A percentile compares a stretch with the other conserved stretches of the same genome.
phyloP scores from a whole-genome alignment of 2,113 vertebrate species.

The Hippocampus mohnikei region DNA sequence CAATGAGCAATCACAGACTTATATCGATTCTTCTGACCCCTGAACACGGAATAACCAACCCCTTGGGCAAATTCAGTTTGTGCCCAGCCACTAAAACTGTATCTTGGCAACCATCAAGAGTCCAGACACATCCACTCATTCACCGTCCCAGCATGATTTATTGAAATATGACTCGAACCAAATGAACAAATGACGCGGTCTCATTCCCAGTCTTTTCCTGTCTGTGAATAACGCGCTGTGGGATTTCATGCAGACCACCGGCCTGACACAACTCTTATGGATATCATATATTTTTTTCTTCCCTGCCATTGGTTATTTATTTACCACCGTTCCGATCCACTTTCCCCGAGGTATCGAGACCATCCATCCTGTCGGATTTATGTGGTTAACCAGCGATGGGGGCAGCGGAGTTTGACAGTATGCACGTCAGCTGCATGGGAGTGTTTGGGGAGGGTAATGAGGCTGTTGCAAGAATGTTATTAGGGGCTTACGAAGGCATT shows the following conservation, averaged over 20 bases:
- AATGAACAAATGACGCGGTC: conserved; percentile 25
- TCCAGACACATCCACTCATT: conserved; percentile 12
- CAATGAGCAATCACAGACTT: too few species aligned
- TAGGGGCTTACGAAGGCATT: conserved; percentile 25
- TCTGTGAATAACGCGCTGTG: conserved; percentile 29
- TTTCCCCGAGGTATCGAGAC: conserved; percentile 44
- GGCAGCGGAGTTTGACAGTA: neutral
- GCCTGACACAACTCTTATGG: conserved; percentile 41
- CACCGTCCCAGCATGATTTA: conserved; percentile 35
- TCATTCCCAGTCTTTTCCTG: neutral
- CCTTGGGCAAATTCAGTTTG: too few species aligned
- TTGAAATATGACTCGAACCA: conserved; percentile 31
- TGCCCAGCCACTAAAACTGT: too few species aligned
- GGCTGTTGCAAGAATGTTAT: conserved; percentile 33
- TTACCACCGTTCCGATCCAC: conserved; percentile 37
- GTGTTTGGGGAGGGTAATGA: conserved; percentile 43
- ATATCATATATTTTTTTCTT: conserved; percentile 56
- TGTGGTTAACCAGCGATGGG: conserved; percentile 39
- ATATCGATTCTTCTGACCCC: too few species aligned
- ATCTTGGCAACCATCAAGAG: too few species aligned
- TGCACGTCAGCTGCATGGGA: conserved; percentile 21
- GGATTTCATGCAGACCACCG: conserved; percentile 44
- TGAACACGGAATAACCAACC: too few species aligned
- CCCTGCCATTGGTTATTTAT: conserved; percentile 52
- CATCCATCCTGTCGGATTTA: conserved; percentile 58